A percentile compares a stretch with the other conserved stretches of the same genome.
These are phyloP conservation scores for Pachycephus smyrnensis DNA, from an alignment of 2,888 invertebrate species.

Conservation along the genomic window DNA sequence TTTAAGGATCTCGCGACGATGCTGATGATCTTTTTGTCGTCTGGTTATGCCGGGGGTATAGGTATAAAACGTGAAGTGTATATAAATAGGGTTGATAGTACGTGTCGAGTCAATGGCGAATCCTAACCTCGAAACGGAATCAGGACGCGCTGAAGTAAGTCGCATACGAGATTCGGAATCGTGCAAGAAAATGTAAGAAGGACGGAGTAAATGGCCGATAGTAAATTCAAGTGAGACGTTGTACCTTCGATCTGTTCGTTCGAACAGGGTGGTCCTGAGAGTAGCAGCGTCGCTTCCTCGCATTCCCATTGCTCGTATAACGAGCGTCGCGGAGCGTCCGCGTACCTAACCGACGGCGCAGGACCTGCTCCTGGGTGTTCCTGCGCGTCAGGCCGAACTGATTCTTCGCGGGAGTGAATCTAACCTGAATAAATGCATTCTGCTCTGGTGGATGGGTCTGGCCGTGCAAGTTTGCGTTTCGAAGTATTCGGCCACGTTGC, in stretches of 20 bases:
- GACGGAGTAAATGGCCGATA: slow-evolving; percentile 44
- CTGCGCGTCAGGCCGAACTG: slow-evolving; percentile 48
- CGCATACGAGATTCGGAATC: slow-evolving; percentile 22
- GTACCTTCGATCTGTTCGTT: slow-evolving; percentile 44
- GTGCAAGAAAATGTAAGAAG: slow-evolving; percentile 43
- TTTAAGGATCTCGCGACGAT: neutral
- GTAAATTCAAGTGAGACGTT: slow-evolving; percentile 55
- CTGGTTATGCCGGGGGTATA: neutral
- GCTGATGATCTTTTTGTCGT: neutral
- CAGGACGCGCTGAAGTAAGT: neutral
- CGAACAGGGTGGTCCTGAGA: slow-evolving; percentile 49
- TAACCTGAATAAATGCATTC: slow-evolving; percentile 54
- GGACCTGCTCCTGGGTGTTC: slow-evolving; percentile 51
- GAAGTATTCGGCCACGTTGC: neutral
- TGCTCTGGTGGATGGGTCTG: slow-evolving; percentile 17
- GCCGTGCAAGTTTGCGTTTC: neutral
- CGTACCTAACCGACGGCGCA: slow-evolving; percentile 19
- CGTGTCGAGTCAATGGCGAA: neutral
- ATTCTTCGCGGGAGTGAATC: slow-evolving; percentile 48
- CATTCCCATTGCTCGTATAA: slow-evolving; percentile 55
- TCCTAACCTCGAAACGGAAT: neutral
- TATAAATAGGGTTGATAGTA: too few species aligned
- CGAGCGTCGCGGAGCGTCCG: slow-evolving; percentile 40
- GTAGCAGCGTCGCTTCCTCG: slow-evolving; percentile 37
- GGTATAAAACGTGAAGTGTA: neutral